Conservation (phyloP, 2,888 invertebrate species). For the Odontocerum albicorne region DNA sequence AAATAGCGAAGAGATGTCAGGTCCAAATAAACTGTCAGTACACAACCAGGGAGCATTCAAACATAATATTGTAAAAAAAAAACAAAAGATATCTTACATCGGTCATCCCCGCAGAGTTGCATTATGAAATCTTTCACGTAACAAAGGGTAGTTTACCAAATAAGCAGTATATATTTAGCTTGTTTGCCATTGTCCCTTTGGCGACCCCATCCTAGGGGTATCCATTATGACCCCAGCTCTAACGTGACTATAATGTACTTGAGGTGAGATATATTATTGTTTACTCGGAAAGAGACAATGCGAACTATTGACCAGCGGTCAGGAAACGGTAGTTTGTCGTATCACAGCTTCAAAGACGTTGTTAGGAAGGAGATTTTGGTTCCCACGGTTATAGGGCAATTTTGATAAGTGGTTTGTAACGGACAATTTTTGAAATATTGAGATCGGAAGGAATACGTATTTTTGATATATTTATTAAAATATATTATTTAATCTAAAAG, state of each 20-base stretch:
- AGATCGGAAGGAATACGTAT: too few relatives aligned
- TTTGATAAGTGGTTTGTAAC: not conserved
- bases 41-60: too few relatives aligned
- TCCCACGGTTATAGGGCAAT: constrained; percentile 26
- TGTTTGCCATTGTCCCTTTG: constrained; percentile 28
- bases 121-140: constrained; percentile 7
- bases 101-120: constrained; percentile 8
- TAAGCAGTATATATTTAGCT: constrained; percentile 36
- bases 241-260: constrained; percentile 19
- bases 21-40: too few relatives aligned
- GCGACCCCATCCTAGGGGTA: constrained; percentile 15
- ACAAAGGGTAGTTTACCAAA: constrained; percentile 32
- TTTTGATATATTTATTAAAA: too few relatives aligned
- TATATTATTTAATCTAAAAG: too few relatives aligned
- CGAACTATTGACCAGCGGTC: constrained; percentile 27
- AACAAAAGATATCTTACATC: too few relatives aligned
- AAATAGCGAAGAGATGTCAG: too few relatives aligned
- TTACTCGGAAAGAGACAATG: constrained; percentile 19
- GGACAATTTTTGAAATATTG: too few relatives aligned
- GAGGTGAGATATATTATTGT: constrained; percentile 32
- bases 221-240: constrained; percentile 16
- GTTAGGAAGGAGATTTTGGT: constrained; percentile 3
- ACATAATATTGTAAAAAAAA: too few relatives aligned
- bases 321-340: constrained; percentile 24
- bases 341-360: not conserved